Conservation (phyloP, 2,888 invertebrate species). For the Eubasilissa splendida region DNA sequence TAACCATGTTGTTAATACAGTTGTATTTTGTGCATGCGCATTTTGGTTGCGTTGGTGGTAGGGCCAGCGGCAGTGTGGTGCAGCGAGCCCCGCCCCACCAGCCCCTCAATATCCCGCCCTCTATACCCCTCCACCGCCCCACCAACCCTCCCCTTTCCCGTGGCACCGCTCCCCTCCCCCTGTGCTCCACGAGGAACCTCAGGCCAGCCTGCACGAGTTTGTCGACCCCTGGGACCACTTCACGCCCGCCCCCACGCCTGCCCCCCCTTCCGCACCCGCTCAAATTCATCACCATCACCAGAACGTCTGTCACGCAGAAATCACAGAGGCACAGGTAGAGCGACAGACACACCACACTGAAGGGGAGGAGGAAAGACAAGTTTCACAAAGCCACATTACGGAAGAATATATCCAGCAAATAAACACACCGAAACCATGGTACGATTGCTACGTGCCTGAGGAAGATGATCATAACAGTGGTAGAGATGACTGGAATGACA, state of each 20-base stretch:
- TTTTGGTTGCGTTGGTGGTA: constrained; percentile 58
- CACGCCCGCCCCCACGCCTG: constrained; percentile 59
- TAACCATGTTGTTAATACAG: constrained; percentile 51
- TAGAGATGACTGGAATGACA: constrained; percentile 19
- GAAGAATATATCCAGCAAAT: constrained; percentile 27
- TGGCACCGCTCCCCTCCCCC: constrained; percentile 68
- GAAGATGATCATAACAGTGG: constrained; percentile 12
- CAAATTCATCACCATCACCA: constrained; percentile 44
- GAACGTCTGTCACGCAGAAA: constrained; percentile 55
- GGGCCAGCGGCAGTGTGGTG: constrained; percentile 56
- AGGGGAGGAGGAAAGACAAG: not conserved
- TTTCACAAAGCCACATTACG: not conserved
- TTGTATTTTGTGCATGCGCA: constrained; percentile 59
- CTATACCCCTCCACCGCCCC: constrained; percentile 63
- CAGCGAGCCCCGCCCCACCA: constrained; percentile 61
- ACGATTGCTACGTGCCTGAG: constrained; percentile 53
- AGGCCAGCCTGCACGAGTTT: constrained; percentile 62
- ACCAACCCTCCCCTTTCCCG: constrained; percentile 67
- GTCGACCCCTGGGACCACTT: constrained; percentile 86
- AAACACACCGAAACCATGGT: constrained; percentile 49
- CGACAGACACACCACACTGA: not conserved
- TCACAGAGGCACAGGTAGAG: not conserved
- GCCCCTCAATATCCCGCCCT: constrained; percentile 63
- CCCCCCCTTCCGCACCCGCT: constrained; percentile 15
- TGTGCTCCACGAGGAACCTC: constrained; percentile 61